Evolutionary conservation across 2,797 vertebrate species (phyloP), one percentile per base, ranked within the genome.

Genomic region (Anolis apletophallus): DNA sequence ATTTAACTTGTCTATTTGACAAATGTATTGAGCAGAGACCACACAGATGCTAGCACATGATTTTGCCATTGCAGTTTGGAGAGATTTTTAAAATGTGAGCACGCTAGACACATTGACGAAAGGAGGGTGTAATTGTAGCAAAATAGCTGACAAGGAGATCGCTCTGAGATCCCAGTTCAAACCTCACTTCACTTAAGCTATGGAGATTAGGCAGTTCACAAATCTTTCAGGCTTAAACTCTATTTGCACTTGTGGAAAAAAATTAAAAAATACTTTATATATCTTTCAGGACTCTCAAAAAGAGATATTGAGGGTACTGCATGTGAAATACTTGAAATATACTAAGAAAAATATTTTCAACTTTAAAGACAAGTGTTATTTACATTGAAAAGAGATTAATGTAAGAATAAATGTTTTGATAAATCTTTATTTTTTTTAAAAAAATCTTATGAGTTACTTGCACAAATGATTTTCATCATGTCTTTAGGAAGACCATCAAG

Each of bases 21-120:
- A 93, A 93, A 87, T 87, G 76, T 95, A 93, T 93, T 90, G 92
- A 90, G 88, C 94, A 87, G 86, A 93, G 94, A 95, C 92, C 92
- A 85, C 95, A 94, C 93, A 90, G 82, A 85, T 92, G 88, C 90
- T 94, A 94, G 93, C 88, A 92, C 93, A 94, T 94, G 92, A 86
- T 95, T 29, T 93, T 93, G 92, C 94, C 92, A 94, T 87, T 78
- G 75, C 61, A 57, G 73, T 57, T 83, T 91, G 81, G 79, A 88
- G 88, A 92, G 88, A 87, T 94, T 72, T 46, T 46, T 90, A 88
- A 91, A 92, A 94, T 92, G 76, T 78, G 84, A 93, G 91, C 26
- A 9, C 92, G 88, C 64, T 94, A 94, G 94, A 93, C 91, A 80
- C 34, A 21, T 10, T 93, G 90, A 61, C 94, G 94, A 94, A 93